Evolutionary conservation across 2,888 invertebrate genomes (phyloP), one percentile per base, ranked within the genome.

Genomic region (Pachliopta kotzebuea): DNA sequence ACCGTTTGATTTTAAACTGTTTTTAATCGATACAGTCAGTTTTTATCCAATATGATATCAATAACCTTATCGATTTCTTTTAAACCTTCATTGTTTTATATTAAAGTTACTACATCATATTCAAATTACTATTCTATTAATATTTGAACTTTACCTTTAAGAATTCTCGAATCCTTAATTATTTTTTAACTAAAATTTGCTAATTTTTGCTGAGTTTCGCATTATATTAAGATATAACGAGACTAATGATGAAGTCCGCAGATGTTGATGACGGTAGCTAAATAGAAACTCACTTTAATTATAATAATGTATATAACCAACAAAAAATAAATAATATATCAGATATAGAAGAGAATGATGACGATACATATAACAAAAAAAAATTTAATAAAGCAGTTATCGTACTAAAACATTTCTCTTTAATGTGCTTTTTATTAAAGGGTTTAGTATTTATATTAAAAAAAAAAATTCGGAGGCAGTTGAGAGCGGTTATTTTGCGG

Each of bases 401-500:
- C 18, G 45, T 7, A 45, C n/a, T 45, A n/a, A 18, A 45, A 45
- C 18, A 45, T 45, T 45, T 45, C 18, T 45, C 45, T n/a, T 45
- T 45, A 45, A 45, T 6, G n/a, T 45, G 45, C 45, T 45, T 45
- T 45, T 45, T 45, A 45, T n/a, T 18, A 6, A 42, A 42, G 20
- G 18, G 14, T 37, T 37, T 50, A 18, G 49, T 20, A n/a, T 29
- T 56, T 56, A 14, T 18, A 21, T 29, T 11, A n/a, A 45, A 45
- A 71, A 72, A 76, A 77, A 67, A 71, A 74, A 79, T 81, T 78
- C 77, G 75, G 76, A 75, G 77, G 78, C 80, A 80, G 73, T 72
- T 70, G 78, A 81, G 77, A 79, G 76, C 82, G 79, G 80, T 83
- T 83, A 86, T 85, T 85, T 83, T 79, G 84, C 84, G 81, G 84